Percentiles rank a stretch among this genome's conserved stretches.
phyloP scores from a whole-genome alignment of 2,797 vertebrate genomes.

The Macropus fuliginosus region DNA sequence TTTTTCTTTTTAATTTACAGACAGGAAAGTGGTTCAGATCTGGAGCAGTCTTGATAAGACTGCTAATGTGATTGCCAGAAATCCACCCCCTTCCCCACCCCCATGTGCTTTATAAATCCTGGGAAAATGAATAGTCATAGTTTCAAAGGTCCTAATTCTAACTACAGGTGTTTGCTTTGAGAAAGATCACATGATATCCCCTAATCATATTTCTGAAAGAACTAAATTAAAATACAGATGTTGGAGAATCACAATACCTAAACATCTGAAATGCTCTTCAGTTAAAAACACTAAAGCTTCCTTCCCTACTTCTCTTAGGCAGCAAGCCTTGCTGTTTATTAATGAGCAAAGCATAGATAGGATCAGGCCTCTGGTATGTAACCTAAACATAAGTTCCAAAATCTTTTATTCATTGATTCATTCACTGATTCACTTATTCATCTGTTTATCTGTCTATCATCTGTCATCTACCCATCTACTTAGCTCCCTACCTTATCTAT shows the following conservation, averaged over 20 bases:
- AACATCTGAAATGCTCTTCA: constrained; percentile 77
- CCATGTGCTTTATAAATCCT: constrained; percentile 48
- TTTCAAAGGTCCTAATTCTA: constrained; percentile 77
- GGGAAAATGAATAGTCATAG: constrained; percentile 48
- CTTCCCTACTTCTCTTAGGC: constrained; percentile 56
- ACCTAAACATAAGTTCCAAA: background rate
- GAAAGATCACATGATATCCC: constrained; percentile 75
- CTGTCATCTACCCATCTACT: background rate
- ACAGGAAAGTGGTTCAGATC: constrained; percentile 85
- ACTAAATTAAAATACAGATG: constrained; percentile 86
- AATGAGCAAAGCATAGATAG: constrained; percentile 65
- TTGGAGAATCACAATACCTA: constrained; percentile 81
- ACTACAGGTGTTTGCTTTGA: constrained; percentile 82
- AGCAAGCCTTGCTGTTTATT: constrained; percentile 74
- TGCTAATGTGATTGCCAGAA: constrained; percentile 81
- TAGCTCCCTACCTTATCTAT: background rate
- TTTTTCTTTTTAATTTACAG: constrained; percentile 77
- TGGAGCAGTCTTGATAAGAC: constrained; percentile 82
- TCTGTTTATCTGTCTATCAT: background rate
- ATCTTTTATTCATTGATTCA: background rate
- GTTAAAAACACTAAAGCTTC: constrained; percentile 54
- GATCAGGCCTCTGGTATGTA: background rate
- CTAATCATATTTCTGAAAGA: constrained; percentile 83
- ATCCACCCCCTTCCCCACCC: constrained; percentile 59
- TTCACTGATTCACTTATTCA: background rate